These are phyloP conservation scores for Sipha flava DNA, from an alignment of 1,140 invertebrate genomes.

Conservation along the genomic window DNA sequence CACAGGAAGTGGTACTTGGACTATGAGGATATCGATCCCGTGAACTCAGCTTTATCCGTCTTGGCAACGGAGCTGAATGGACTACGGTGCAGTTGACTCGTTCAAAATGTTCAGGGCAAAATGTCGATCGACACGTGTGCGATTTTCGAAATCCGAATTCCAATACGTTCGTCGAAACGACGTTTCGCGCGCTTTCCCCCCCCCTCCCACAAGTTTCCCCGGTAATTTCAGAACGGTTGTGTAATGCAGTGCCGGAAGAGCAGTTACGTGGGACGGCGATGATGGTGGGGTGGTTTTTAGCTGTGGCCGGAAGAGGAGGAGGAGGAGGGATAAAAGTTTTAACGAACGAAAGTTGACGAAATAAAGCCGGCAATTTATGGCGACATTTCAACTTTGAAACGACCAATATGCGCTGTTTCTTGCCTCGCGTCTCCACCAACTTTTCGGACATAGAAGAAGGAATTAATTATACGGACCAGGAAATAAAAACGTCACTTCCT, in stretches of 20 bases:
- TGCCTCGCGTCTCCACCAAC: neutral
- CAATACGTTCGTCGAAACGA: neutral
- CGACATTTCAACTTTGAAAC: slow-evolving; percentile 24
- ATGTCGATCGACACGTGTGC: no score
- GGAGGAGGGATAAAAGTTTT: neutral
- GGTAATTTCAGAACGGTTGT: neutral
- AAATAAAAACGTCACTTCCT: slow-evolving; percentile 15
- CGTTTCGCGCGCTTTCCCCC: no score
- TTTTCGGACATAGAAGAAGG: slow-evolving; percentile 14
- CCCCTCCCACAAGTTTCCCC: neutral
- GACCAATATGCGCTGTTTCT: slow-evolving; percentile 2
- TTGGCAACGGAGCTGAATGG: no score
- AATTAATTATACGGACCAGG: slow-evolving; percentile 9
- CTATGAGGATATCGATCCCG: no score
- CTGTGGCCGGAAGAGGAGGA: no score
- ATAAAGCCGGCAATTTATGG: slow-evolving; percentile 29
- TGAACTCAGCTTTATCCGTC: no score
- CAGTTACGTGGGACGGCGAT: neutral
- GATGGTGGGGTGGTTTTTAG: neutral
- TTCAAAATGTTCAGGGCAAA: no score
- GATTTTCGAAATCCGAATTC: neutral
- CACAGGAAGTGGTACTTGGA: no score
- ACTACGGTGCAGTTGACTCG: no score
- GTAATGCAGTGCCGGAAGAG: neutral
- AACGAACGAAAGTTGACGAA: slow-evolving; percentile 30